phyloP scores from a whole-genome alignment of 53 echinoderm and acorn worm genomes.

The Echinometra lucunter region DNA sequence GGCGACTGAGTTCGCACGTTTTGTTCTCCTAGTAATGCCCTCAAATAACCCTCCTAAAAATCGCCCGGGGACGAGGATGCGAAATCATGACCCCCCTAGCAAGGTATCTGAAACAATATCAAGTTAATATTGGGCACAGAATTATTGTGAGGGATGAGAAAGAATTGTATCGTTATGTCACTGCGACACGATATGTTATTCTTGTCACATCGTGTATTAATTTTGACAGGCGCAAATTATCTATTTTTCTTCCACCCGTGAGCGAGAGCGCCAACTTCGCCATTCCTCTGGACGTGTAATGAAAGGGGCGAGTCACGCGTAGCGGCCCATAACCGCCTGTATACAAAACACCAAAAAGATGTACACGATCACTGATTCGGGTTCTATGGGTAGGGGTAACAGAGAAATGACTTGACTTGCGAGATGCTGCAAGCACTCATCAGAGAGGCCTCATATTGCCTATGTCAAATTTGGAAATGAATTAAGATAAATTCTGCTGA shows the following conservation, averaged over 20 bases:
- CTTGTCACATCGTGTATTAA: conserved; percentile 32
- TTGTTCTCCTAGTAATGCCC: neutral
- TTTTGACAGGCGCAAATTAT: conserved; percentile 41
- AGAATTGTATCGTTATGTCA: conserved; percentile 30
- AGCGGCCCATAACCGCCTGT: neutral
- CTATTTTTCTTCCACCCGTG: neutral
- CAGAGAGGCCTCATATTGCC: neutral
- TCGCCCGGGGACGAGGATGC: neutral
- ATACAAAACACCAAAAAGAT: neutral
- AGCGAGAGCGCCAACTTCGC: neutral
- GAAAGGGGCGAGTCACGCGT: conserved; percentile 17
- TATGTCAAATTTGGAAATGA: neutral
- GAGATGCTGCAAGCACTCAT: neutral
- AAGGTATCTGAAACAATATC: conserved; percentile 35
- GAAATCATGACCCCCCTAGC: neutral
- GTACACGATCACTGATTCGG: neutral
- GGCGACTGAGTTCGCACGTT: neutral
- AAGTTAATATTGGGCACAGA: neutral
- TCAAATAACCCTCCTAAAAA: neutral
- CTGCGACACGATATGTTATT: neutral
- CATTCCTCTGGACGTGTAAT: neutral
- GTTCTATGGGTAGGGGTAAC: neutral
- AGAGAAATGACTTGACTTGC: neutral
- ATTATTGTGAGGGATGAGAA: neutral
- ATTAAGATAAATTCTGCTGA: neutral